A percentile compares a stretch with the other conserved stretches of the same genome.
These are phyloP conservation scores for Mactromeris polynyma DNA, from an alignment of 2,888 invertebrate genomes.

Conservation along the genomic window DNA sequence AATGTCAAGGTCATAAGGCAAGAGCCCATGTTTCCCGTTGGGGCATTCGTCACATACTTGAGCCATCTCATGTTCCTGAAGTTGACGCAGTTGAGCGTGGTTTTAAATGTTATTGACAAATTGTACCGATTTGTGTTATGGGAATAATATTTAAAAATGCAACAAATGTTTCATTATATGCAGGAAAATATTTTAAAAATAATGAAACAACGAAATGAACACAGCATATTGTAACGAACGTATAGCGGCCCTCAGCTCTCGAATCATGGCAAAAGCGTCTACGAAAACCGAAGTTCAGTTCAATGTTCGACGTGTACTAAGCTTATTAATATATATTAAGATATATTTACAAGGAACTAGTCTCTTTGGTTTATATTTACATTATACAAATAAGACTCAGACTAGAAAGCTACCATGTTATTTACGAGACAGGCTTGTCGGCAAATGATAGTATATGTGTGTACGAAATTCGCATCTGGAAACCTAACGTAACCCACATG, in stretches of 20 bases:
- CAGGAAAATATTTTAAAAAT: too few species aligned
- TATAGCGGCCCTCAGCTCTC: not conserved
- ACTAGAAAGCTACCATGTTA: constrained; percentile 54
- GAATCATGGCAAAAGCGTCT: not conserved
- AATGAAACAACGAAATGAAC: too few species aligned
- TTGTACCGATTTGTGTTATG: too few species aligned
- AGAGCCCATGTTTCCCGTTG: too few species aligned
- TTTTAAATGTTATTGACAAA: too few species aligned
- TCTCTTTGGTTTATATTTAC: constrained; percentile 41
- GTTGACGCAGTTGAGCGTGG: too few species aligned
- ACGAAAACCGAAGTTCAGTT: not conserved
- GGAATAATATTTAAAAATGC: too few species aligned
- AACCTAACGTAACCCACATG: constrained; percentile 40
- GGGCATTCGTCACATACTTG: too few species aligned
- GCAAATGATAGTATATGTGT: constrained; percentile 60
- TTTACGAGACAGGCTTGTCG: constrained; percentile 65
- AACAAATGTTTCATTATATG: too few species aligned
- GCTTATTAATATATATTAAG: constrained; percentile 17
- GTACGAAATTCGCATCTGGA: constrained; percentile 64
- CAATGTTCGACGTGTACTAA: not conserved
- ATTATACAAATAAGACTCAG: constrained; percentile 48
- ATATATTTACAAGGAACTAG: constrained; percentile 40
- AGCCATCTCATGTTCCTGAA: too few species aligned
- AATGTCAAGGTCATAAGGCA: too few species aligned
- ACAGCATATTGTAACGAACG: not conserved